Evolutionary conservation across 2,888 invertebrate species (phyloP).

Genomic region (Pyrrhosoma nymphula): DNA sequence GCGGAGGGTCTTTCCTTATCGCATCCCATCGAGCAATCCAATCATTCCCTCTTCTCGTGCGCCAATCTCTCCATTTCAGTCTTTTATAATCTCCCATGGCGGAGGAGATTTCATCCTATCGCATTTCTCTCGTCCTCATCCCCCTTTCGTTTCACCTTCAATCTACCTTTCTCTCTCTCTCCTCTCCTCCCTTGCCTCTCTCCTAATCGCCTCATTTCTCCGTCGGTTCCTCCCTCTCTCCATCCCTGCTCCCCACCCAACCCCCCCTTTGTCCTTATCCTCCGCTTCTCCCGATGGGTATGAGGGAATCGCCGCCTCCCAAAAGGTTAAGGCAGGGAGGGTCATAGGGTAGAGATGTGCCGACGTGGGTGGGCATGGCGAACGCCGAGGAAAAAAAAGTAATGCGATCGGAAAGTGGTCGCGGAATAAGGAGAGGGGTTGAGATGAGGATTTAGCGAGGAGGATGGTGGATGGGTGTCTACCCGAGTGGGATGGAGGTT

Average conservation of each 20-base stretch:
- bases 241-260: neutral
- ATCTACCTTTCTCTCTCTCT: no score
- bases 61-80: neutral
- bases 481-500: neutral
- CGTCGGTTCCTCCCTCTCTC: neutral
- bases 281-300: neutral
- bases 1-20: neutral
- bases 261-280: no score
- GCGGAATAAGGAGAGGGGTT: neutral
- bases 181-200: no score
- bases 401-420: neutral
- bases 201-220: no score
- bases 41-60: neutral
- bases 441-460: no score
- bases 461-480: neutral
- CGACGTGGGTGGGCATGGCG: slow-evolving; percentile 54
- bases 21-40: neutral
- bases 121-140: neutral
- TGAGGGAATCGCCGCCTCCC: neutral
- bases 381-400: neutral
- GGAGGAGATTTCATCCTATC: slow-evolving; percentile 47
- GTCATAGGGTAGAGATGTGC: slow-evolving; percentile 32
- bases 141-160: no score
- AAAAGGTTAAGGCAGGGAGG: slow-evolving; percentile 23
- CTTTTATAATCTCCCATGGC: neutral